Conservation (phyloP, 2,888 invertebrate genomes). For the Orthosia gothica region DNA sequence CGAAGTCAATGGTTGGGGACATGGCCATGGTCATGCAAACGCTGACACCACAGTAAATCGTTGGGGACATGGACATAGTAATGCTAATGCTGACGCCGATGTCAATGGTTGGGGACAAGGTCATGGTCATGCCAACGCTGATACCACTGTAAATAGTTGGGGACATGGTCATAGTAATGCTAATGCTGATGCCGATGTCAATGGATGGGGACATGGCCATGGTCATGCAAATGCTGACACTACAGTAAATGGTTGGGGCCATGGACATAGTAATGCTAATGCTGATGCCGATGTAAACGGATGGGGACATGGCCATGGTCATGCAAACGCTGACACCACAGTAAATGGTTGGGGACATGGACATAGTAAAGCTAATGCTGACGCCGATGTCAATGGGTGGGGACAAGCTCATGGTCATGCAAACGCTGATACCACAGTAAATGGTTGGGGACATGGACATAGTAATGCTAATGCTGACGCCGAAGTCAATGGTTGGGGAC, state of each 20-base stretch:
- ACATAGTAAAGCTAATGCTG: not conserved
- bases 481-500: not conserved
- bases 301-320: not conserved
- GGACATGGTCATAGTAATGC: no score
- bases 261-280: not conserved
- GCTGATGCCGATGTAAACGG: not conserved
- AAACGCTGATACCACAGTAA: not conserved
- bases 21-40: no score
- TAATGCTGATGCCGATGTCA: no score
- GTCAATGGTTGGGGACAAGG: no score
- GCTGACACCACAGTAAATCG: no score
- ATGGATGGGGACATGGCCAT: no score
- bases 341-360: not conserved
- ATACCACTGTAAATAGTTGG: no score
- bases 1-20: no score
- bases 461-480: not conserved
- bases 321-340: not conserved
- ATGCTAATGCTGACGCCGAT: no score
- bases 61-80: no score
- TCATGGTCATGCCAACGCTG: no score
- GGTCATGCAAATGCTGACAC: no score
- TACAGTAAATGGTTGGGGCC: not conserved
- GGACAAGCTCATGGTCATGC: rapidly evolving
- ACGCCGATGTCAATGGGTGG: rapidly evolving
- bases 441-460: not conserved